Base-by-base conservation (phyloP, 2,113 vertebrate species). In the Conger conger region DNA sequence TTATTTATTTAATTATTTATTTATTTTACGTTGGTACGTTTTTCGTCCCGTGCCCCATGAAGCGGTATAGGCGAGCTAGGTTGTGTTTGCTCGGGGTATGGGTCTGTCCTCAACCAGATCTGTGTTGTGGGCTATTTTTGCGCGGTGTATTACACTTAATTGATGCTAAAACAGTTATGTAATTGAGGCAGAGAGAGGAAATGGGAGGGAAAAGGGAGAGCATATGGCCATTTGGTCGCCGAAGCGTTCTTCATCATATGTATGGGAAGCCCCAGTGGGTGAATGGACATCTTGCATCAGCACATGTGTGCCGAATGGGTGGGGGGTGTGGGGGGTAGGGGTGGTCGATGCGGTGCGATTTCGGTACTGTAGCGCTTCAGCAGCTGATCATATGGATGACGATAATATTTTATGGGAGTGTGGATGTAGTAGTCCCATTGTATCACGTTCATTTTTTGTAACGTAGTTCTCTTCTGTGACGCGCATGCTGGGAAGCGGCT, bases 221-320 rank as follows among this genome's bases (percentile, higher is more conserved):
- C 68, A 77, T 40, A 83, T 76, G 82, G 38, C 23, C 68, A 77
- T 76, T 76, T 30, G 77, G 38, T 42, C 20, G 36, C 82, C 23
- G 83, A 38, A 84, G 83, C n/a, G 27, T 27, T 50, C 42, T 33
- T 5, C 57, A 63, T 8, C n/a, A n/a, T n/a, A n/a, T n/a, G n/a
- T n/a, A n/a, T n/a, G n/a, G n/a, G n/a, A n/a, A 63, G 57, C 57
- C 23, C 57, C 57, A 27, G 23, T 20, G 45, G 45, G 35, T 37
- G 76, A 84, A 40, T 18, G 33, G 76, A 84, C 83, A 79, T 20
- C 45, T 83, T 53, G 68, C 73, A 45, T 50, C 40, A 42, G 68
- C 68, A 73, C 68, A 33, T 73, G 68, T 76, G 36, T 83, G 63
- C 27, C 63, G 37, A 73, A 63, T 73, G 45, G 38, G 27, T 9